Conservation (phyloP, 2,888 invertebrate species). For the Leptarthrus brevirostris region DNA sequence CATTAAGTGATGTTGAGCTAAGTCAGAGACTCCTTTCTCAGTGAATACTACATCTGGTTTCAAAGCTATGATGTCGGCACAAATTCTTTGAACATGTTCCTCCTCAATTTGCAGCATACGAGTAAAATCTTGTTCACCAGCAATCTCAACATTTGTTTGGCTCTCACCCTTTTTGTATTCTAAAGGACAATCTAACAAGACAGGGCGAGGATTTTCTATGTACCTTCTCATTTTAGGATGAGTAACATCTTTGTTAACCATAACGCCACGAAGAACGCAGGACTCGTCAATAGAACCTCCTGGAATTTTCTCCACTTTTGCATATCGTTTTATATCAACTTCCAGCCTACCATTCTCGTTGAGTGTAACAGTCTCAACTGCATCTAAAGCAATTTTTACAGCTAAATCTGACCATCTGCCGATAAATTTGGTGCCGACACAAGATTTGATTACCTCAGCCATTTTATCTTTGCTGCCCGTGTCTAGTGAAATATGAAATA, state of each 20-base stretch:
- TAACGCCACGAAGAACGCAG: slow-evolving; percentile 90
- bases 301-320: slow-evolving; percentile 94
- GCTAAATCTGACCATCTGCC: slow-evolving; percentile 96
- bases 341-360: slow-evolving; percentile 91
- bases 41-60: slow-evolving; percentile 98
- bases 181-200: slow-evolving; percentile 93
- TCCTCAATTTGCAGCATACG: slow-evolving; percentile 95
- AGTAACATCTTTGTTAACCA: slow-evolving; percentile 98
- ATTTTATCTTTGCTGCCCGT: slow-evolving; percentile 83
- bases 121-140: slow-evolving; percentile 95
- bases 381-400: slow-evolving; percentile 94
- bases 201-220: slow-evolving; percentile 95
- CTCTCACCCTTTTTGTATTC: slow-evolving; percentile 99
- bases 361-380: slow-evolving; percentile 89
- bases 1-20: slow-evolving; percentile 89
- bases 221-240: slow-evolving; percentile 96
- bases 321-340: slow-evolving; percentile 97
- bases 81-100: slow-evolving; percentile 89
- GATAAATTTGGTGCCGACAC: slow-evolving; percentile 97
- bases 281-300: slow-evolving; percentile 97
- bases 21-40: slow-evolving; percentile 96
- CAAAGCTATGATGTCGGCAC: slow-evolving; percentile 91
- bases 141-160: slow-evolving; percentile 96
- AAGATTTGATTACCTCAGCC: slow-evolving; percentile 87
- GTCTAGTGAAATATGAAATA: slow-evolving; percentile 83